A percentile compares a stretch with the other conserved stretches of the same genome.
Evolutionary conservation across 2,113 vertebrate genomes (phyloP).

Genomic region (Solea senegalensis): DNA sequence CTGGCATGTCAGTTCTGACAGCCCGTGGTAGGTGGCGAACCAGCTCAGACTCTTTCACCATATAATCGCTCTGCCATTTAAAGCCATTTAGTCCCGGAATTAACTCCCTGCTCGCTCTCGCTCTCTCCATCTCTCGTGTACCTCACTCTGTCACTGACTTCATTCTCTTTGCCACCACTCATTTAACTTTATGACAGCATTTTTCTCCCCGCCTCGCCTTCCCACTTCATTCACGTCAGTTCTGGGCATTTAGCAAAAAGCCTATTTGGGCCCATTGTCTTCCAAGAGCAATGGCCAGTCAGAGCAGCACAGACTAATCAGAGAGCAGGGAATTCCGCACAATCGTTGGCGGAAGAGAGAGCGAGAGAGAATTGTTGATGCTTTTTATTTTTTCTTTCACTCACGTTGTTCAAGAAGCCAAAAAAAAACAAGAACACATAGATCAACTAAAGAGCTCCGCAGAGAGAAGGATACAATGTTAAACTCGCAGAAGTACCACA

Average conservation of each 20-base stretch:
- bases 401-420: constrained; percentile 10
- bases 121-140: constrained; percentile 1
- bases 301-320: constrained; percentile 42
- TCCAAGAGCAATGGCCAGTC: constrained; percentile 47
- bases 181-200: constrained; percentile 29
- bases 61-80: constrained; percentile 42
- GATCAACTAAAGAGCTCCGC: constrained; percentile 32
- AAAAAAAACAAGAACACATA: constrained; percentile 7
- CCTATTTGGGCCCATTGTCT: constrained; percentile 59
- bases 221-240: constrained; percentile 24
- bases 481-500: constrained; percentile 27
- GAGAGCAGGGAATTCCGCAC: constrained; percentile 51
- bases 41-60: constrained; percentile 40
- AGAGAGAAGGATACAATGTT: constrained; percentile 21
- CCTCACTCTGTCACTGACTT: constrained; percentile 2
- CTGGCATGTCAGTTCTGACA: constrained; percentile 25
- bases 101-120: constrained; percentile 9
- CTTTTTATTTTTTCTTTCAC: constrained; percentile 31
- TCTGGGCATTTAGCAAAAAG: constrained; percentile 56
- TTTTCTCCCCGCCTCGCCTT: not conserved
- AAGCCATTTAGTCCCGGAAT: constrained; percentile 47
- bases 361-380: constrained; percentile 18
- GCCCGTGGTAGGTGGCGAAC: not conserved
- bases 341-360: constrained; percentile 12
- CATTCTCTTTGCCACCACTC: constrained; percentile 8